Conservation (phyloP, 2,888 invertebrate genomes). For the Coleophora deauratella region DNA sequence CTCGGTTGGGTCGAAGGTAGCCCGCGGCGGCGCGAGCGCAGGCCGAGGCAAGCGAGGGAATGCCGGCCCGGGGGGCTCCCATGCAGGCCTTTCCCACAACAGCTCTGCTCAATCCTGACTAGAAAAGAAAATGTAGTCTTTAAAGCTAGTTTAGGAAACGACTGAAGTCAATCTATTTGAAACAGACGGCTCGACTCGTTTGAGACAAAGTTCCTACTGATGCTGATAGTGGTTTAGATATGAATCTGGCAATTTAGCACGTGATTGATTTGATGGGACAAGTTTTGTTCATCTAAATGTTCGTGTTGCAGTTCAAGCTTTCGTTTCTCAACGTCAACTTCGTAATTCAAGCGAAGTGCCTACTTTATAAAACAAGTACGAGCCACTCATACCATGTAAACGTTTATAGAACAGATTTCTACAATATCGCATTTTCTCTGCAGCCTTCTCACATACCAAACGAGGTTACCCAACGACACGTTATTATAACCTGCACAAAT, state of each 20-base stretch:
- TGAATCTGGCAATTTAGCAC: no score
- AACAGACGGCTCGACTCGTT: no score
- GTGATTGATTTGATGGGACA: no score
- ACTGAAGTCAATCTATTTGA: no score
- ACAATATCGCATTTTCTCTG: conserved; percentile 11
- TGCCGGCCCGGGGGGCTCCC: conserved; percentile 52
- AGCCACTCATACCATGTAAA: conserved; percentile 4
- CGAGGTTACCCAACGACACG: conserved; percentile 35
- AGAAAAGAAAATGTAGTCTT: no score
- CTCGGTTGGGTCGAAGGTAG: conserved; percentile 18
- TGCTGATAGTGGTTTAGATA: no score
- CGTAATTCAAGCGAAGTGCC: neutral
- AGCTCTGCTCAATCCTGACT: conserved; percentile 12
- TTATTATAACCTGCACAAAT: conserved; percentile 33
- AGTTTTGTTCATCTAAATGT: no score
- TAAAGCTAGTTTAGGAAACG: no score
- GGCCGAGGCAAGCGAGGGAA: conserved; percentile 49
- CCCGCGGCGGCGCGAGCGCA: conserved; percentile 39
- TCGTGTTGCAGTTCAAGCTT: neutral
- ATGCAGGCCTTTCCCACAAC: conserved; percentile 57
- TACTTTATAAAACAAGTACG: neutral
- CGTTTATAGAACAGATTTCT: conserved; percentile 11
- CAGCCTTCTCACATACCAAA: conserved; percentile 33
- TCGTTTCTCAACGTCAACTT: conserved; percentile 1
- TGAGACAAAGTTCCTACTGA: no score